These are phyloP conservation scores for Panurus biarmicus DNA, from an alignment of 2,113 vertebrate genomes.

Conservation along the genomic window DNA sequence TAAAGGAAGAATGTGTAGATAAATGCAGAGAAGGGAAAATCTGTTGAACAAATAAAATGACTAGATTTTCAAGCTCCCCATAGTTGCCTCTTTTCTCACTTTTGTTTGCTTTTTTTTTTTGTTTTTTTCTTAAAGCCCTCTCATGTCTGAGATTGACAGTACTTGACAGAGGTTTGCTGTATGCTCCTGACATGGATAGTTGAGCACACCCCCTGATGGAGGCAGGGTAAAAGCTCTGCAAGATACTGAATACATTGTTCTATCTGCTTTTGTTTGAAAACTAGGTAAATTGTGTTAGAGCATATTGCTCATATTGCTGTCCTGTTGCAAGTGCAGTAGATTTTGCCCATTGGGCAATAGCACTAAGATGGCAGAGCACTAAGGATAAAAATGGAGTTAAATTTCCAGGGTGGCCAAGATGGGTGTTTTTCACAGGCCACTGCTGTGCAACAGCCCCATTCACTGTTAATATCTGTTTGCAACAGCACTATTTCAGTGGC, in stretches of 20 bases:
- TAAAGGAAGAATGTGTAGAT: not conserved
- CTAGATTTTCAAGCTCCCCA: not conserved
- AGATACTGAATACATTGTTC: not conserved
- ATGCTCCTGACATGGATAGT: not conserved
- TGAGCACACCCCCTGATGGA: not conserved
- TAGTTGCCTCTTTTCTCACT: not conserved
- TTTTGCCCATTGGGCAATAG: not conserved
- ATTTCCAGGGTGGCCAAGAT: not conserved
- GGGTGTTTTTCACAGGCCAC: not conserved
- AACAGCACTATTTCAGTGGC: not conserved
- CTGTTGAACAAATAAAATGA: not conserved
- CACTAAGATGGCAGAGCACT: not conserved
- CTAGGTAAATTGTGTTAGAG: not conserved
- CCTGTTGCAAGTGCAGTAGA: not conserved
- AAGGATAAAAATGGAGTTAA: not conserved
- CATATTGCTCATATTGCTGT: not conserved
- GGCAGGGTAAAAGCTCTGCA: not conserved
- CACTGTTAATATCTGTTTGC: not conserved
- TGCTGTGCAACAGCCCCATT: not conserved
- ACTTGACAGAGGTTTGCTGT: not conserved
- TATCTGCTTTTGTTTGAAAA: not conserved
- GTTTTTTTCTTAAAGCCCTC: not conserved
- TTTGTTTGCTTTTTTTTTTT: fast-evolving
- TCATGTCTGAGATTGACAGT: not conserved
- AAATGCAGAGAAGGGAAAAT: not conserved